Conservation (phyloP, 1,140 invertebrate species). For the Brachionus paranguensis region DNA sequence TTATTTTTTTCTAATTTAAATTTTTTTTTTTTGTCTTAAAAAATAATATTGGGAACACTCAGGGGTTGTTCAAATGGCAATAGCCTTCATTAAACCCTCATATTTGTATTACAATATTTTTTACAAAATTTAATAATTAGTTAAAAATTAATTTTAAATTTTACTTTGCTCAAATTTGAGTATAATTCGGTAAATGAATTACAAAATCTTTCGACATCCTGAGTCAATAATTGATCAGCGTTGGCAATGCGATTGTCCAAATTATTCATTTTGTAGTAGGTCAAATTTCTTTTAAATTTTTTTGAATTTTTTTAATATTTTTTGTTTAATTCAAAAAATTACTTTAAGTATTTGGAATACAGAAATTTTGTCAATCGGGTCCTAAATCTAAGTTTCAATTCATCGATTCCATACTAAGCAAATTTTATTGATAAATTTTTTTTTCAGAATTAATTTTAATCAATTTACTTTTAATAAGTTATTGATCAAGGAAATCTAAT, state of each 20-base stretch:
- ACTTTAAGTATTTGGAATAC: constrained; percentile 86
- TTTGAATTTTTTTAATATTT: not conserved
- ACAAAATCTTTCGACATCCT: constrained; percentile 94
- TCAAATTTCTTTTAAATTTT: constrained; percentile 70
- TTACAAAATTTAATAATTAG: no score
- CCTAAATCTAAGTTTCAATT: constrained; percentile 80
- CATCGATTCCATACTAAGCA: constrained; percentile 74
- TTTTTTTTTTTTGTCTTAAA: not conserved
- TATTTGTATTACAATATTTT: no score
- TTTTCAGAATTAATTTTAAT: not conserved
- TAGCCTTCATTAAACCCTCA: no score
- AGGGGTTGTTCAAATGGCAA: no score
- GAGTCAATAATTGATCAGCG: constrained; percentile 89
- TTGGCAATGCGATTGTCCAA: constrained; percentile 88
- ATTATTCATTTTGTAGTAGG: constrained; percentile 94
- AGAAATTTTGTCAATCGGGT: constrained; percentile 78
- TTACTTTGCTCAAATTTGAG: constrained; percentile 85
- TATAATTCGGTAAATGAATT: constrained; percentile 88
- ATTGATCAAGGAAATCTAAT: constrained; percentile 72
- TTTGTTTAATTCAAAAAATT: constrained; percentile 50
- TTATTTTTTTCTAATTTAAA: not conserved
- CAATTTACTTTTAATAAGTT: constrained; percentile 71
- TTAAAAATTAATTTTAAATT: not conserved
- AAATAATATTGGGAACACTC: no score
- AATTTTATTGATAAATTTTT: constrained; percentile 40